Base-by-base conservation (phyloP, 2,888 invertebrate species). In the Drosophila dives region DNA sequence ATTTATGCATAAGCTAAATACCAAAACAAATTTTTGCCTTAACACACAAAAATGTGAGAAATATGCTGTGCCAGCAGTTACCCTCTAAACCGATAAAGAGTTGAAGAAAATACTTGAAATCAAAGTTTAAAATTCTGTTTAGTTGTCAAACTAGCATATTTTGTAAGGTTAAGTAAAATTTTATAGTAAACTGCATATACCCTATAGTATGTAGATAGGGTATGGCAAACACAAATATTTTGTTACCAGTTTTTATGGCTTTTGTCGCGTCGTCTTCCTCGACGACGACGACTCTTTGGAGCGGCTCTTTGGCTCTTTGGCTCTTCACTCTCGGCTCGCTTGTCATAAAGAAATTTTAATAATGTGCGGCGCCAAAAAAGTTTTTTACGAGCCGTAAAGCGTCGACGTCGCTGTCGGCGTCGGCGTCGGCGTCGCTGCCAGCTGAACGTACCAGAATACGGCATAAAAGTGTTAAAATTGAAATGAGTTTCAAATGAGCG, bases 321-420 rank as follows among this genome's bases (percentile, higher is more conserved):
- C 66, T 64, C 69, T 64, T 42, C 64, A 48, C 74, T 68, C 66
- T 69, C 64, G 73, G 48, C 71, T 77, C 75, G 89, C 72, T 85
- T 90, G 86, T 86, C 90, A 86, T 86, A 90, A 86, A 83, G 80
- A 80, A 83, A 90, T 88, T 90, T 89, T 91, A 91, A 90, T 89
- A 89, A 89, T 86, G 91, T 88, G 90, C 80, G 89, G 89, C 89
- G 89, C 89, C 90, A 91, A 91, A 89, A 80, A 74, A 75, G 83
- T 90, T 65, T 87, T 76, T 78, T 90, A 90, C 73, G 90, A 83
- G 45, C 70, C 83, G 75, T 72, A 79, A 79, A 80, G 70, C 73
- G 59, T 53, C 77, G 76, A 68, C 64, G 70, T 26, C 26, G 58
- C 40, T 48, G 61, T 33, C 42, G 51, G 12, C 23, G 15, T 17